Conservation (phyloP, 1,140 invertebrate species). For the Tachypleus tridentatus region DNA sequence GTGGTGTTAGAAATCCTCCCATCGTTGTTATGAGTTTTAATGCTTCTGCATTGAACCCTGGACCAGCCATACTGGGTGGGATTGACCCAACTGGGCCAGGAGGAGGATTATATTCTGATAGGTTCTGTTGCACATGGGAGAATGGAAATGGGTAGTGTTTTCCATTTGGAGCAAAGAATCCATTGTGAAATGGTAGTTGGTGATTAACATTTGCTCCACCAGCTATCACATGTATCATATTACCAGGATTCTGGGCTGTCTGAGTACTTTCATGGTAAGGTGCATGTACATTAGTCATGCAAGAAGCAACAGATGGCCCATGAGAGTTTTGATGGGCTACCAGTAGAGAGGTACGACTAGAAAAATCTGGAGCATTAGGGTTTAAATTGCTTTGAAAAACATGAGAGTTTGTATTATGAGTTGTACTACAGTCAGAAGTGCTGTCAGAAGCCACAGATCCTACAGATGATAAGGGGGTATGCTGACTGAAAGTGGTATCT, state of each 20-base stretch:
- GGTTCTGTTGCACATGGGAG: no score
- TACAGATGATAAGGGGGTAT: slow-evolving; percentile 16
- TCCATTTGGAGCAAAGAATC: no score
- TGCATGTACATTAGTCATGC: no score
- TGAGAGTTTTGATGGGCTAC: slow-evolving; percentile 12
- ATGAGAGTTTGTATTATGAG: slow-evolving; percentile 10
- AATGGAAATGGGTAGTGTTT: no score
- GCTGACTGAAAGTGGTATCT: slow-evolving; percentile 16
- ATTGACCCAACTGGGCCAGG: slow-evolving; percentile 6
- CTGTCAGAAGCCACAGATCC: slow-evolving; percentile 12
- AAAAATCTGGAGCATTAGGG: slow-evolving; percentile 75
- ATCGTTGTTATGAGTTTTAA: neutral
- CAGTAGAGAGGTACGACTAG: slow-evolving; percentile 26
- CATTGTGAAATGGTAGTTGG: neutral
- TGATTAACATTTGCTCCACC: slow-evolving; percentile 5
- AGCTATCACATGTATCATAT: no score
- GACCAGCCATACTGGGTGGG: slow-evolving; percentile 3
- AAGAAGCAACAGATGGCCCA: neutral
- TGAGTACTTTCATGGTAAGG: no score
- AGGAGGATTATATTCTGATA: no score
- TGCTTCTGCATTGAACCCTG: slow-evolving; percentile 6
- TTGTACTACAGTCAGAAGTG: slow-evolving; percentile 5
- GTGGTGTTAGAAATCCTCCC: slow-evolving; percentile 1
- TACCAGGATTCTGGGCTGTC: no score
- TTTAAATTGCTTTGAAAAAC: slow-evolving; percentile 56